These are phyloP conservation scores for Eumeta japonica DNA, from an alignment of 1,140 invertebrate species.

Conservation along the genomic window DNA sequence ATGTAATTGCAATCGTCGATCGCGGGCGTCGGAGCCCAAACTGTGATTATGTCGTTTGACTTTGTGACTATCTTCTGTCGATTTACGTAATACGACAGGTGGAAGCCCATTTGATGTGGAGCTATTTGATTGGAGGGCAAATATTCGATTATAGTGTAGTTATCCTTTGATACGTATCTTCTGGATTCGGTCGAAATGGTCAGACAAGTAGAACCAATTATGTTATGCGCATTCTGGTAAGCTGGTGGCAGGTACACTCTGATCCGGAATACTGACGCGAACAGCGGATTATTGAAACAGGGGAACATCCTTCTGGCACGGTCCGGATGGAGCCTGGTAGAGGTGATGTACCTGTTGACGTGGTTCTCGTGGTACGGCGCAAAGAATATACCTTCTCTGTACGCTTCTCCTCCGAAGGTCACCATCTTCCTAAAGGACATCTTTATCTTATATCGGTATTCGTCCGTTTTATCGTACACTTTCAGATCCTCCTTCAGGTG, in stretches of 20 bases:
- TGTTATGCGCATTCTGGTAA: no score
- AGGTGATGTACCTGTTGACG: conserved; percentile 33
- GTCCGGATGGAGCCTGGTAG: conserved; percentile 32
- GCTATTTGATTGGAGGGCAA: conserved; percentile 36
- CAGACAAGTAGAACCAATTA: no score
- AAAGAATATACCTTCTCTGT: not conserved
- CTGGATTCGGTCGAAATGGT: no score
- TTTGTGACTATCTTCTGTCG: conserved; percentile 13
- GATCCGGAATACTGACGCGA: conserved; percentile 40
- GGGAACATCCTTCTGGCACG: conserved; percentile 44
- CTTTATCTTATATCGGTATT: conserved; percentile 28
- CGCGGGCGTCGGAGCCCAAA: conserved; percentile 31
- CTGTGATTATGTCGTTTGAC: conserved; percentile 29
- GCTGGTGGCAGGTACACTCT: conserved; percentile 21
- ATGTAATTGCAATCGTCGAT: conserved; percentile 27
- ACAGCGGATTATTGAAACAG: conserved; percentile 41
- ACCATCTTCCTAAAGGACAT: no score
- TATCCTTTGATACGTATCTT: conserved; percentile 22
- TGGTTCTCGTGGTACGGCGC: no score
- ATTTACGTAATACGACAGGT: conserved; percentile 31
- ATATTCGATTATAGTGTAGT: conserved; percentile 29
- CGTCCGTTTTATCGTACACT: conserved; percentile 16
- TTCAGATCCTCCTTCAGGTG: conserved; percentile 34
- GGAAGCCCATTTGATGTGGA: conserved; percentile 36
- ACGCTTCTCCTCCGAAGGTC: not conserved